These are phyloP conservation scores for Penelope pileata DNA, from an alignment of 2,113 vertebrate species.

Conservation along the genomic window DNA sequence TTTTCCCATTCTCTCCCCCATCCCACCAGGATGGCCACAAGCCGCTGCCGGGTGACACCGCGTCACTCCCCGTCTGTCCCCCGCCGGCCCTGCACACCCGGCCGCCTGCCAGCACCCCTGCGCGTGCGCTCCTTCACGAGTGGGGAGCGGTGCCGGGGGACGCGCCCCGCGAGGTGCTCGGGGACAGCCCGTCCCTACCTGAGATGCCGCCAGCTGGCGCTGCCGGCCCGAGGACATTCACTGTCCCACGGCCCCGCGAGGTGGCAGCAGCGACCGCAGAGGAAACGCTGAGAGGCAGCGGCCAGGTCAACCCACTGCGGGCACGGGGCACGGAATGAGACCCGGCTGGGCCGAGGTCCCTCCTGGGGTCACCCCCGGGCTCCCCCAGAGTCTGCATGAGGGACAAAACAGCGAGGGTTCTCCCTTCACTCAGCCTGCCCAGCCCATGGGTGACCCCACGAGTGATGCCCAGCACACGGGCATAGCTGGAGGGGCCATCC, in stretches of 20 bases:
- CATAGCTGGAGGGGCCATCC: neutral
- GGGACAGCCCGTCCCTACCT: neutral
- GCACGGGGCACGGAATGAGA: fast-evolving
- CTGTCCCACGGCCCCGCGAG: neutral
- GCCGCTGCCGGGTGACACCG: no score
- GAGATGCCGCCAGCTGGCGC: no score
- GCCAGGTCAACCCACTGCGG: neutral
- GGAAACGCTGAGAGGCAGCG: neutral
- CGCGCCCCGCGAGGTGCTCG: neutral
- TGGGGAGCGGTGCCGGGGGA: neutral
- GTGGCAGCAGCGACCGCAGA: neutral
- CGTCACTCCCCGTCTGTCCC: no score
- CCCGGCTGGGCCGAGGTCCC: no score
- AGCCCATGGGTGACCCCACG: neutral
- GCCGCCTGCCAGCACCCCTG: neutral
- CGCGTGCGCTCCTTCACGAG: fast-evolving
- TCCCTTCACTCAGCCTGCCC: neutral
- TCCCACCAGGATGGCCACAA: no score
- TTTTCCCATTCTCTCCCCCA: no score
- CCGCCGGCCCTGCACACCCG: no score
- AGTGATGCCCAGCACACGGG: neutral
- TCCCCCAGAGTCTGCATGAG: neutral
- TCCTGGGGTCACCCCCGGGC: neutral
- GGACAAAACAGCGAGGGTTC: neutral
- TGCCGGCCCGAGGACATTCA: neutral